phyloP scores from a whole-genome alignment of 92 coral and sea anemone genomes.

The Porites evermanni region DNA sequence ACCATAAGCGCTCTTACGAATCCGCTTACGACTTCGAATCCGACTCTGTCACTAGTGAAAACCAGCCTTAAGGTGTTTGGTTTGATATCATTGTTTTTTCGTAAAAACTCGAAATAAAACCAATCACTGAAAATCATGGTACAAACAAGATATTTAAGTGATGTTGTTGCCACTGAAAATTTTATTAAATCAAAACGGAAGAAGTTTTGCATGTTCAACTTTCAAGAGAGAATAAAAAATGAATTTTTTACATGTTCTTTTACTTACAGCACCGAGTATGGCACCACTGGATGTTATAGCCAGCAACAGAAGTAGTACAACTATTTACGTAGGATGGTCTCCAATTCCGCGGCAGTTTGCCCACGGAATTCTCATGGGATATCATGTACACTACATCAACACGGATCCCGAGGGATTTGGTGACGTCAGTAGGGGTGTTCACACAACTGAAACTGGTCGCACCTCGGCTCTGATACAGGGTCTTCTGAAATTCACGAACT shows the following conservation, averaged over 20 bases:
- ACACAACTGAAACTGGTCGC: slow-evolving; percentile 24
- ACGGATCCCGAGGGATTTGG: slow-evolving; percentile 27
- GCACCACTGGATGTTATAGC: slow-evolving; percentile 73
- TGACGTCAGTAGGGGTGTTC: slow-evolving; percentile 25
- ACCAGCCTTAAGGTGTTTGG: too few relatives aligned
- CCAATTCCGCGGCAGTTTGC: slow-evolving; percentile 66
- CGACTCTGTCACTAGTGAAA: too few relatives aligned
- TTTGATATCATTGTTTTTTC: too few relatives aligned
- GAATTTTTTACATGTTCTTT: not conserved
- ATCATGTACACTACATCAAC: slow-evolving; percentile 60
- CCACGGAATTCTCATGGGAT: slow-evolving; percentile 83
- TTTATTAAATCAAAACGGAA: too few relatives aligned
- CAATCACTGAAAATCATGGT: too few relatives aligned
- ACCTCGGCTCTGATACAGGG: slow-evolving; percentile 49
- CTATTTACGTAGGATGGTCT: slow-evolving; percentile 77
- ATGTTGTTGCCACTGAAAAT: too few relatives aligned
- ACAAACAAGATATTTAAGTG: too few relatives aligned
- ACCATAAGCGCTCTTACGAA: too few relatives aligned
- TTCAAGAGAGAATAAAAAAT: too few relatives aligned
- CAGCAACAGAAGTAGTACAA: slow-evolving; percentile 76
- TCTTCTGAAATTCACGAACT: slow-evolving; percentile 75
- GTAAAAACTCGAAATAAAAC: too few relatives aligned
- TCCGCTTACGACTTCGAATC: too few relatives aligned
- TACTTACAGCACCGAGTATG: slow-evolving; percentile 64
- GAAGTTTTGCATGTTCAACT: not conserved